Conservation (phyloP, 2,797 vertebrate species). For the Phyllotis vaccarum region DNA sequence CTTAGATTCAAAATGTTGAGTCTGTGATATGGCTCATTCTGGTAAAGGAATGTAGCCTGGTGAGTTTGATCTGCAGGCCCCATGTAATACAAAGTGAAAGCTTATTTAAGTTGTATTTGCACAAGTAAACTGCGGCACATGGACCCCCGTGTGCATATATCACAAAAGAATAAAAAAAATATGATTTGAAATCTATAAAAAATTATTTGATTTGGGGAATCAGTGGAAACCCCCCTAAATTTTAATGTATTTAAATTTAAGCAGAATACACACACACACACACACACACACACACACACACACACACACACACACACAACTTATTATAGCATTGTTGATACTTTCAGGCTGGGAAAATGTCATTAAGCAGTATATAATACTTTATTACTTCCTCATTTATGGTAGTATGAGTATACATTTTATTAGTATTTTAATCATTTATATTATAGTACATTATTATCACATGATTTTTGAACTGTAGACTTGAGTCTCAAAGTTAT, state of each 20-base stretch:
- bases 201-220: neutral
- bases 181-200: neutral
- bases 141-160: neutral
- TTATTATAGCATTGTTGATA: neutral
- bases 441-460: neutral
- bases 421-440: slow-evolving; percentile 23
- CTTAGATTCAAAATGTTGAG: neutral
- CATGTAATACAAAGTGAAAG: neutral
- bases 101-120: neutral
- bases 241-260: neutral
- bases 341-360: neutral
- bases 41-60: neutral
- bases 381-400: neutral
- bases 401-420: neutral
- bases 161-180: neutral
- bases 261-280: neutral
- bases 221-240: neutral
- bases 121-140: neutral
- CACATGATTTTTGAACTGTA: neutral
- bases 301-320: no score
- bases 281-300: no score
- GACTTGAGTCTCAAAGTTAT: neutral
- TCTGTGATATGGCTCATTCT: neutral
- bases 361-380: neutral
- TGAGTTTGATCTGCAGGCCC: neutral